Evolutionary conservation across 2,888 invertebrate species (phyloP), one percentile per base, ranked within the genome.

Genomic region (Cheilosia grossa): DNA sequence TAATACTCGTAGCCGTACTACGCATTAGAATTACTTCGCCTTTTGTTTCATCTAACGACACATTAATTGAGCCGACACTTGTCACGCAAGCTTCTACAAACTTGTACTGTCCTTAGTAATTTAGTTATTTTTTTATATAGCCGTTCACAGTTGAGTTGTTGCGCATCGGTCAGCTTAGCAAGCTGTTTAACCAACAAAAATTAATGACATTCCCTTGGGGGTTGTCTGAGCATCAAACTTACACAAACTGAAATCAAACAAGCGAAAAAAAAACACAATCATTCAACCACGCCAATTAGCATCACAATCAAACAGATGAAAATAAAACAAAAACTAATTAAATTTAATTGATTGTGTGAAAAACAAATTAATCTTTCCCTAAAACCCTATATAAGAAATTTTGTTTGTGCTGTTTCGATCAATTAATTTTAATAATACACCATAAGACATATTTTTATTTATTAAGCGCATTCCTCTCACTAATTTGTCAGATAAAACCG

Each of bases 31-130:
- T 4, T 4, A 13, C 1, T 4, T 13, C 13, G 37, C 13, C 13
- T 37, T 37, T 37, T 4, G 37, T 37, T 37, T 37, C 13, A 37
- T 37, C 13, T 37, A 37, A 37, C 47, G 19, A 40, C 21, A n/a
- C 42, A 53, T 53, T 37, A 72, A 74, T 58, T 49, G 64, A 49
- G 24, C 37, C 24, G 54, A 21, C 27, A 64, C 37, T 56, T 49
- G 64, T 66, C 74, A 74, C 64, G 74, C 74, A 49, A 58, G 30
- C 47, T 19, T 37, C 37, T 13, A 54, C 27, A n/a, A 56, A 40
- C 47, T 21, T 7, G 6, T 54, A 19, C 24, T 17, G 54, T 54
- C 54, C 33, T 49, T 40, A 27, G 37, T 74, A 74, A 73, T 54
- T 54, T 53, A 2, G 19, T 53, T 54, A 63, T 73, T 37, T 13